Evolutionary conservation across 2,113 vertebrate species (phyloP).

Genomic region (Chroicocephalus ridibundus): DNA sequence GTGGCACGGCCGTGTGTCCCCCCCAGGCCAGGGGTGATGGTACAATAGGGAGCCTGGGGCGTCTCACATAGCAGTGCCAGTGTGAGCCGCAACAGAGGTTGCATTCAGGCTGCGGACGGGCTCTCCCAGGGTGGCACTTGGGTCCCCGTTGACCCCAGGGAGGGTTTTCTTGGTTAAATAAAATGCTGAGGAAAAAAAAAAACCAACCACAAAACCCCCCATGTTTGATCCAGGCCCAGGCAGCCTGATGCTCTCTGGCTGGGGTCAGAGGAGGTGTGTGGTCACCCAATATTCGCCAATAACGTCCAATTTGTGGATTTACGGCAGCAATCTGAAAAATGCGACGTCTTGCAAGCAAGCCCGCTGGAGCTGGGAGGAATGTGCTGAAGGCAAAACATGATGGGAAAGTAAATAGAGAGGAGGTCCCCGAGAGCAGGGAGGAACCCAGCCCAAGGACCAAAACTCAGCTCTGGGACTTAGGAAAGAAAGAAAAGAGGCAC

Average conservation of each 20-base stretch:
- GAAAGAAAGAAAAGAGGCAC: neutral
- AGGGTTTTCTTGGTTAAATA: neutral
- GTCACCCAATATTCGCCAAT: fast-evolving
- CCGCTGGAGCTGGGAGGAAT: neutral
- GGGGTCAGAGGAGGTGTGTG: neutral
- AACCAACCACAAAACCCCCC: neutral
- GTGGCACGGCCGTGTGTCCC: neutral
- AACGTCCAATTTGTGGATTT: neutral
- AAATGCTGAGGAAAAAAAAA: neutral
- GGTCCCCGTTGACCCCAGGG: neutral
- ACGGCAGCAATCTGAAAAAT: neutral
- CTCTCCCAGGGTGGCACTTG: neutral
- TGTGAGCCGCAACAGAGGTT: constrained; percentile 9
- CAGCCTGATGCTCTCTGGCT: neutral
- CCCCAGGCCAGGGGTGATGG: neutral
- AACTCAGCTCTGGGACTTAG: neutral
- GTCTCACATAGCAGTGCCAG: neutral
- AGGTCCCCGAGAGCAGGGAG: neutral
- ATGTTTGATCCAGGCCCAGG: neutral
- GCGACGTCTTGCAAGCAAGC: fast-evolving
- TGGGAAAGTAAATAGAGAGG: neutral
- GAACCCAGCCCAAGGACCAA: neutral
- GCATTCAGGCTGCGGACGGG: neutral
- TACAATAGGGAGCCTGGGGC: neutral
- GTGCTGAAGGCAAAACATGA: neutral